Percentiles rank a stretch among this genome's conserved stretches.
Conservation (phyloP, 1,140 invertebrate genomes). For the Chlorops oryzae region DNA sequence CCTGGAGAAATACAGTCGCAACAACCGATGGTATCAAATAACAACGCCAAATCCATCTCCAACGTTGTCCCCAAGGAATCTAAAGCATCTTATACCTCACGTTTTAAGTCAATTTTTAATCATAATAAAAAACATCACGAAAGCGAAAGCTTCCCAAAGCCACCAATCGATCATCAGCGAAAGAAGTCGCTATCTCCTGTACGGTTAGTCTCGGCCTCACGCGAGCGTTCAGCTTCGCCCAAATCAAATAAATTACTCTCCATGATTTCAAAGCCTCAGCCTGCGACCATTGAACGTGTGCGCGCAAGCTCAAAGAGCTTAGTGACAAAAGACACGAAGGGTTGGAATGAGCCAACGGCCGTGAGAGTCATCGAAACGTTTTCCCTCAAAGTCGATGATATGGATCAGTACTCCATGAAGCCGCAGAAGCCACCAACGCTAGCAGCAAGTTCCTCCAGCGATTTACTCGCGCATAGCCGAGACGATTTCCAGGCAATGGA, state of each 20-base stretch:
- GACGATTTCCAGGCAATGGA: constrained; percentile 37
- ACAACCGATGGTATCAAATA: no score
- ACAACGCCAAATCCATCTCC: neutral
- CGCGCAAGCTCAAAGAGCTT: constrained; percentile 15
- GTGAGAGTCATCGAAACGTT: constrained; percentile 42
- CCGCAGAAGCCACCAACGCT: constrained; percentile 27
- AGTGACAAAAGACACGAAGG: constrained; percentile 28
- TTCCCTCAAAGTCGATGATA: constrained; percentile 42
- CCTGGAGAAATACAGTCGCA: constrained; percentile 10
- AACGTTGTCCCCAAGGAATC: no score
- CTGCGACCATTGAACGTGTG: constrained; percentile 32
- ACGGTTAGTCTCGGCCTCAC: neutral
- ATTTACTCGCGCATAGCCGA: constrained; percentile 31
- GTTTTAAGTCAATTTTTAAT: constrained; percentile 36
- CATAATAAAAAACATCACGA: constrained; percentile 18
- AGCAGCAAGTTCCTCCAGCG: constrained; percentile 16
- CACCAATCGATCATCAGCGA: neutral
- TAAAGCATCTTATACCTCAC: constrained; percentile 32
- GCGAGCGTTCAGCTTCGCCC: constrained; percentile 35
- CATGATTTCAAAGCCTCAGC: constrained; percentile 27
- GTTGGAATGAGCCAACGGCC: constrained; percentile 30
- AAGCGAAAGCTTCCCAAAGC: no score
- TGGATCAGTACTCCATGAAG: constrained; percentile 38
- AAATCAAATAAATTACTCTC: constrained; percentile 19
- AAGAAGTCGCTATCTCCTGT: constrained; percentile 16